Evolutionary conservation across 2,797 vertebrate genomes (phyloP).

Genomic region (Dendrocincla tyrannina): DNA sequence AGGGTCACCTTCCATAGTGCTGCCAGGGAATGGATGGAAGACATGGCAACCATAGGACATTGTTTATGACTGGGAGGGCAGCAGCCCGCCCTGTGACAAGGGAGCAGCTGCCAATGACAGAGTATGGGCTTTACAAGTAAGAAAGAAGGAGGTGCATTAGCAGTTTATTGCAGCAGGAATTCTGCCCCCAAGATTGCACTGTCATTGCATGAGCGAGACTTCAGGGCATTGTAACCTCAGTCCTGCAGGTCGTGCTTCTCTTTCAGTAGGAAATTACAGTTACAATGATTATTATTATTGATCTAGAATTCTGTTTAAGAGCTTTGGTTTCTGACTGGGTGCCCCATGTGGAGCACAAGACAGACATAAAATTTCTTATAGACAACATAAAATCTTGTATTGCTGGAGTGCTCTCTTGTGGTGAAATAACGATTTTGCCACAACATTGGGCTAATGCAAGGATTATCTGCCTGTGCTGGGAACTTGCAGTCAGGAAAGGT

Average conservation of each 20-base stretch:
- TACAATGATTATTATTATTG: constrained; percentile 20
- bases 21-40: background rate
- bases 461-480: constrained; percentile 16
- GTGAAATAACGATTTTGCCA: constrained; percentile 55
- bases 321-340: constrained; percentile 20
- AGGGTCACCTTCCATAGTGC: background rate
- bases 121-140: background rate
- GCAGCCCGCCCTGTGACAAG: background rate
- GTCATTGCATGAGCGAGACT: background rate
- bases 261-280: constrained; percentile 29
- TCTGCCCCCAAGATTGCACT: background rate
- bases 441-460: background rate
- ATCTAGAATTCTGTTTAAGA: constrained; percentile 40
- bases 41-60: background rate
- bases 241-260: background rate
- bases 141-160: background rate
- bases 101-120: background rate
- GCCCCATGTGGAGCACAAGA: background rate
- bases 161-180: constrained; percentile 1
- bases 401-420: constrained; percentile 74
- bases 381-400: constrained; percentile 30
- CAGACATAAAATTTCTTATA: constrained; percentile 1
- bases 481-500: constrained; percentile 12
- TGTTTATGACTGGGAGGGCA: background rate
- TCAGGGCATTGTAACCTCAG: background rate